Evolutionary conservation across 2,888 invertebrate genomes (phyloP), one percentile per base, ranked within the genome.

Genomic region (Coecobrya sp.): DNA sequence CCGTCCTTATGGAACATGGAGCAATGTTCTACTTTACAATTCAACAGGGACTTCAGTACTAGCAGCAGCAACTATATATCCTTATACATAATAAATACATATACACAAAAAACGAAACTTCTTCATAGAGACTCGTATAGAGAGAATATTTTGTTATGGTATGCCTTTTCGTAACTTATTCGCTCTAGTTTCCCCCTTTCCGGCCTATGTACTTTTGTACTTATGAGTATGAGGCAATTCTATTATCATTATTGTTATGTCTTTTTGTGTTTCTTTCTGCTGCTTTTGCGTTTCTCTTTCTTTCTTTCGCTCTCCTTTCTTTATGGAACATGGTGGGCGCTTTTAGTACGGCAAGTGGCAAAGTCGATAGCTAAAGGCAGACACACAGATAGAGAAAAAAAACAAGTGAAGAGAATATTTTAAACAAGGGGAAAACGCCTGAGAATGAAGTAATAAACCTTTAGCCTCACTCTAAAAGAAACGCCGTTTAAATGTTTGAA

Each of bases 361-460:
- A 73, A 70, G 52, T 55, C 25, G 36, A 73, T 30, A 62, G 22
- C 36, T 30, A 62, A 55, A 76, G 49, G 52, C 45, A 36, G n/a
- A n/a, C n/a, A n/a, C n/a, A n/a, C n/a, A n/a, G n/a, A n/a, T n/a
- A n/a, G n/a, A n/a, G n/a, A n/a, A n/a, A n/a, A n/a, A n/a, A n/a
- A n/a, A n/a, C n/a, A 73, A 62, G 55, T 49, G 36, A 49, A 65
- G 90, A 45, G 70, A 85, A 76, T 68, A 85, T 90, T 90, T 89
- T 89, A 52, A 70, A 36, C 49, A 52, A 65, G 81, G 49, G 85
- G 79, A 88, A n/a, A 84, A 62, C 52, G 88, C 22, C 52, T 84
- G 84, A 65, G 84, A 93, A 90, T 86, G 87, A 93, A 90, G 87
- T 86, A 91, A 91, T 93, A 91, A 91, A 85, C 93, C 93, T 85